These are phyloP conservation scores for Seladonia tumulorum DNA, from an alignment of 2,888 invertebrate species.

Conservation along the genomic window DNA sequence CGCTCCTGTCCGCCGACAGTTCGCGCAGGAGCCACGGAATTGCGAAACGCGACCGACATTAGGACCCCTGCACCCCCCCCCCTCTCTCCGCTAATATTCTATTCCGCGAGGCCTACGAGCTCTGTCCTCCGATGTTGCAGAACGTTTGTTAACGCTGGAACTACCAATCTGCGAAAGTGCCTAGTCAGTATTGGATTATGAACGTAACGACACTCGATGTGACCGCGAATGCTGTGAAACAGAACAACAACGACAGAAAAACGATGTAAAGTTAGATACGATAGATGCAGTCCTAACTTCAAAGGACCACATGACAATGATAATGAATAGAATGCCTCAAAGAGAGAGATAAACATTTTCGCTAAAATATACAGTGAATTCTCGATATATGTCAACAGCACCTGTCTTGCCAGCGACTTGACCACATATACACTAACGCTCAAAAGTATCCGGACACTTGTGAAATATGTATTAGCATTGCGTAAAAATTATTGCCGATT, in stretches of 20 bases:
- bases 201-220: neutral
- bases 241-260: too few relatives aligned
- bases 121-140: neutral
- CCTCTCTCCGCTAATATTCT: neutral
- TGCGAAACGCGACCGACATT: constrained; percentile 14
- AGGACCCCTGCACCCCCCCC: neutral
- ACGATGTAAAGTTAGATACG: too few relatives aligned
- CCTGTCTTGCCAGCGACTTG: too few relatives aligned
- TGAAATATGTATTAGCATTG: too few relatives aligned
- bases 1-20: constrained; percentile 8
- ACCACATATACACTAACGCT: too few relatives aligned
- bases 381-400: too few relatives aligned
- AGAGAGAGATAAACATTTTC: neutral
- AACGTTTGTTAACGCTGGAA: neutral
- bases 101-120: neutral
- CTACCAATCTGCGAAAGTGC: neutral
- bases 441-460: too few relatives aligned
- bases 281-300: too few relatives aligned
- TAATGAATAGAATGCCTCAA: too few relatives aligned
- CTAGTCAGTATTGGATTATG: neutral
- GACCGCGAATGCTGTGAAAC: neutral
- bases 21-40: constrained; percentile 31
- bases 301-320: neutral
- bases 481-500: too few relatives aligned
- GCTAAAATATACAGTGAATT: neutral